Percentiles rank a stretch among this genome's conserved stretches.
Evolutionary conservation across 2,113 vertebrate genomes (phyloP).

Genomic region (Beaufortia kweichowensis): DNA sequence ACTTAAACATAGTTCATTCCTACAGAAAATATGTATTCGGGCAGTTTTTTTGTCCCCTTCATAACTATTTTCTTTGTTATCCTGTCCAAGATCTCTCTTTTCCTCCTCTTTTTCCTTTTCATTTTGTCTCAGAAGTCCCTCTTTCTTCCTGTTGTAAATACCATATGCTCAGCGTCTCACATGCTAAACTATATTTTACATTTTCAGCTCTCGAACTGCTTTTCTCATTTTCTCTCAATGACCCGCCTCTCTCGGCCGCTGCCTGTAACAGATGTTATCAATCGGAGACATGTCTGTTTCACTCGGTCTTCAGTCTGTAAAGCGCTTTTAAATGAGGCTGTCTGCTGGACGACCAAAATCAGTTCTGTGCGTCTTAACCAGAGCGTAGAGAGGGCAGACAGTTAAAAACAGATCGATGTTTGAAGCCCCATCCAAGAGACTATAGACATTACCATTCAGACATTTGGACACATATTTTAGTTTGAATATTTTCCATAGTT

Average conservation of each 20-base stretch:
- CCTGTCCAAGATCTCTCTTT: not conserved
- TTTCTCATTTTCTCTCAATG: constrained; percentile 6
- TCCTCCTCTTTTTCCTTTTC: not conserved
- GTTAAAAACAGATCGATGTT: constrained; percentile 10
- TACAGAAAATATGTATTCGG: not conserved
- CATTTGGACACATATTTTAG: too few species aligned
- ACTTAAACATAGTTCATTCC: not conserved
- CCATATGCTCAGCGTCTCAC: constrained; percentile 1
- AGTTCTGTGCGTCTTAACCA: not conserved
- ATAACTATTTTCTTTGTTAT: not conserved
- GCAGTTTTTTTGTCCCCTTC: too few species aligned
- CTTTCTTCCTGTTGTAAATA: constrained; percentile 13
- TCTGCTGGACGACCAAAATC: constrained; percentile 5
- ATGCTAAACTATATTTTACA: constrained; percentile 12
- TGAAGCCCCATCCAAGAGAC: not conserved
- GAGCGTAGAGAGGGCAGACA: constrained; percentile 5
- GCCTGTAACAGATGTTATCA: constrained; percentile 43
- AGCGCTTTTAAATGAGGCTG: constrained; percentile 34
- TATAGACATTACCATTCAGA: not conserved
- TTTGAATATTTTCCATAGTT: too few species aligned
- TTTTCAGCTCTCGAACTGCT: not conserved
- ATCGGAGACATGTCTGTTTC: constrained; percentile 24
- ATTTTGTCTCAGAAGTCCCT: not conserved
- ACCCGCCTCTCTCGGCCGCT: not conserved
- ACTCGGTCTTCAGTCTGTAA: constrained; percentile 30